Percentiles rank a stretch among this genome's conserved stretches.
Evolutionary conservation across 2,113 vertebrate species (phyloP).

Genomic region (Nyctereutes procyonoides): DNA sequence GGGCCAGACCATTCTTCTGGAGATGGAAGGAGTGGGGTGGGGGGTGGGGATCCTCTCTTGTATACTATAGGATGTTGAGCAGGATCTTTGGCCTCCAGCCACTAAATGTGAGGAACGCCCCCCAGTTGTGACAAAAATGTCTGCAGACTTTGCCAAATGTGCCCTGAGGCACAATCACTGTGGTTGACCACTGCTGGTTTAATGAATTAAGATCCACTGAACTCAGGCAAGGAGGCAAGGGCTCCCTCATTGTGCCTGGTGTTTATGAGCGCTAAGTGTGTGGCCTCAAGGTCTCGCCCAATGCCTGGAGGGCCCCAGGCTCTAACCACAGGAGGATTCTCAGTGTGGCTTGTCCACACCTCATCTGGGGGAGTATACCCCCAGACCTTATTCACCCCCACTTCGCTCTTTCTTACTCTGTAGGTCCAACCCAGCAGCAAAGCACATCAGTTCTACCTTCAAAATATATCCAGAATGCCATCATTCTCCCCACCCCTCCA

Average conservation of each 20-base stretch:
- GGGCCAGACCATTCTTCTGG: not conserved
- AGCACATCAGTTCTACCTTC: fast-evolving
- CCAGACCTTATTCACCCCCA: not conserved
- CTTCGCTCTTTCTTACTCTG: not conserved
- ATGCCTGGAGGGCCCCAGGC: not conserved
- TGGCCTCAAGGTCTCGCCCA: not conserved
- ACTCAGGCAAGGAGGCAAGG: not conserved
- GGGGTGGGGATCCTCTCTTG: fast-evolving
- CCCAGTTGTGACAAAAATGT: not conserved
- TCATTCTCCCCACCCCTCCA: fast-evolving
- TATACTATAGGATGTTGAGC: fast-evolving
- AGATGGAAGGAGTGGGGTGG: not conserved
- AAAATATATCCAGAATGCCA: fast-evolving
- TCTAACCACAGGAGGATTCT: not conserved
- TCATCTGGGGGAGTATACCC: fast-evolving
- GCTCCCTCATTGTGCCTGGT: not conserved
- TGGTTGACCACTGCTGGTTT: not conserved
- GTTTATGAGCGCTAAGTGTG: not conserved
- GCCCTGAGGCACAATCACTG: not conserved
- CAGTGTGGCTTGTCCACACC: not conserved
- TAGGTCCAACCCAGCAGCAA: not conserved
- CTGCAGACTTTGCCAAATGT: not conserved
- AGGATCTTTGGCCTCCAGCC: not conserved
- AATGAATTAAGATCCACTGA: not conserved
- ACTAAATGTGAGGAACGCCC: not conserved